Evolutionary conservation across 2,797 vertebrate genomes (phyloP).

Genomic region (Euthynnus affinis): DNA sequence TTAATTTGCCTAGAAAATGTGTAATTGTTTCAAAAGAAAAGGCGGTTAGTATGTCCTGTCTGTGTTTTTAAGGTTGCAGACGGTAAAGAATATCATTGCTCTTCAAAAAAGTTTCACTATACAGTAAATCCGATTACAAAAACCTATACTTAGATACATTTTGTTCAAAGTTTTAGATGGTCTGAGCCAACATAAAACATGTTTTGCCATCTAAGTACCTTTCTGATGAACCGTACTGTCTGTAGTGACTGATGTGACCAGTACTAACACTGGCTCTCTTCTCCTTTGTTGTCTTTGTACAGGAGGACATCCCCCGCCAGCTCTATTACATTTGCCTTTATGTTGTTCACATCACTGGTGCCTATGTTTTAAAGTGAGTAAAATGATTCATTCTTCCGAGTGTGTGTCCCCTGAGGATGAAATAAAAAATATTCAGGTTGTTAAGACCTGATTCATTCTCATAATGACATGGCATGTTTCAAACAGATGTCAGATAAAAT

Average conservation of each 20-base stretch:
- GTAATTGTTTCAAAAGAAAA: neutral
- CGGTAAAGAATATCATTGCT: neutral
- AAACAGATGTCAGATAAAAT: neutral
- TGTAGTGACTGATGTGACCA: neutral
- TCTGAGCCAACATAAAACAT: neutral
- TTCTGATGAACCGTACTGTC: neutral
- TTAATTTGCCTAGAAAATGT: conserved; percentile 16
- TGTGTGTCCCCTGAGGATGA: neutral
- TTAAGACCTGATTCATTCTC: neutral
- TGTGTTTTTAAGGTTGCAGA: neutral
- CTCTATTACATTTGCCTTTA: conserved; percentile 92
- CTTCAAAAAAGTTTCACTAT: neutral
- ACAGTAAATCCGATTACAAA: neutral
- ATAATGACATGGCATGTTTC: neutral
- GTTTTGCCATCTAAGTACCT: neutral
- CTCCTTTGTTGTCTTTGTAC: conserved; percentile 36
- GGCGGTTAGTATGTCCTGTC: neutral
- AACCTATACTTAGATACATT: neutral
- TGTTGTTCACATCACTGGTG: conserved; percentile 89
- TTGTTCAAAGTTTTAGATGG: neutral
- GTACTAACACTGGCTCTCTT: conserved; percentile 4
- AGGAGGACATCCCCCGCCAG: conserved; percentile 92
- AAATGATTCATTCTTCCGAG: neutral
- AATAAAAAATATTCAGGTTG: neutral
- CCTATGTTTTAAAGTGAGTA: conserved; percentile 91